These are phyloP conservation scores for Cataglyphis hispanica DNA, from an alignment of 1,140 invertebrate genomes.

Conservation along the genomic window DNA sequence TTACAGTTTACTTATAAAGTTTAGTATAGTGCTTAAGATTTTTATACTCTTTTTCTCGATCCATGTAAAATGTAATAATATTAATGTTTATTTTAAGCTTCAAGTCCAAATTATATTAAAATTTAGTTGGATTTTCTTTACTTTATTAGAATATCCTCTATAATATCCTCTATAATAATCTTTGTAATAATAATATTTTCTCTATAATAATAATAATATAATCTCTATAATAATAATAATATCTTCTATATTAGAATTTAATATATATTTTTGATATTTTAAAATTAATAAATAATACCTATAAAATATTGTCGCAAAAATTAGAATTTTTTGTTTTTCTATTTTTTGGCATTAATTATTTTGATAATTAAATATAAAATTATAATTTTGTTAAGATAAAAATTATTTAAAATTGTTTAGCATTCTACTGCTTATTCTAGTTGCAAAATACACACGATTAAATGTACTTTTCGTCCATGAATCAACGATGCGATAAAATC, in stretches of 20 bases:
- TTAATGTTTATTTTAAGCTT: neutral
- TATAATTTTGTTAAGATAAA: neutral
- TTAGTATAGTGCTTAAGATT: neutral
- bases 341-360: neutral
- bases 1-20: neutral
- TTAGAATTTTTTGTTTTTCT: neutral
- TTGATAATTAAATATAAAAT: neutral
- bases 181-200: no score
- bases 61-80: neutral
- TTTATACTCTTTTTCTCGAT: neutral
- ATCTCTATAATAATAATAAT: no score
- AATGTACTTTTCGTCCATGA: neutral
- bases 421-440: neutral
- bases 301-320: neutral
- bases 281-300: neutral
- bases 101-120: neutral
- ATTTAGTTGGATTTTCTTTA: neutral
- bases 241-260: no score
- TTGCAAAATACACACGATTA: slow-evolving; percentile 1
- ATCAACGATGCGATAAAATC: slow-evolving; percentile 66
- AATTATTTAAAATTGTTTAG: neutral
- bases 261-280: neutral
- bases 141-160: neutral
- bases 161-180: no score
- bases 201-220: no score